These are phyloP conservation scores for Hycleus phaleratus DNA, from an alignment of 1,140 invertebrate species.

Conservation along the genomic window DNA sequence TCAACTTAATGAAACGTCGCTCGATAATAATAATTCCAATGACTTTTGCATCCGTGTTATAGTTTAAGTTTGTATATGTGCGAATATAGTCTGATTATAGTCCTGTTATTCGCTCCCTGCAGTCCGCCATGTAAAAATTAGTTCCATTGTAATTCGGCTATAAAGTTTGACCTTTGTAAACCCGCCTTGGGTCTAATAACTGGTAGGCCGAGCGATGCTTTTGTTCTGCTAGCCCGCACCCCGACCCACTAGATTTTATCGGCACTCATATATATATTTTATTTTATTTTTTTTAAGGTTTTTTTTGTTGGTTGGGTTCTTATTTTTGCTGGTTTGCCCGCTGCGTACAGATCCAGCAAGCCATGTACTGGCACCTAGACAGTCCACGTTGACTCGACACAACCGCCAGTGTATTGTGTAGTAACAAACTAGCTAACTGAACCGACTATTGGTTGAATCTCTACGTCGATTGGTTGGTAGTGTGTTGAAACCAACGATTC, in stretches of 20 bases:
- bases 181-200: conserved; percentile 34
- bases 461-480: conserved; percentile 21
- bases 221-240: conserved; percentile 39
- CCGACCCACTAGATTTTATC: conserved; percentile 41
- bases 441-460: conserved; percentile 19
- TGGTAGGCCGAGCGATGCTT: conserved; percentile 36
- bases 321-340: conserved; percentile 41
- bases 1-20: too few relatives aligned
- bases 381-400: conserved; percentile 37
- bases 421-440: conserved; percentile 29
- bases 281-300: too few relatives aligned
- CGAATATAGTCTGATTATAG: too few relatives aligned
- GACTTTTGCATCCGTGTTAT: too few relatives aligned
- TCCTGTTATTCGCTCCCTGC: too few relatives aligned
- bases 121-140: conserved; percentile 25
- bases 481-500: conserved; percentile 23
- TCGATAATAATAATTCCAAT: too few relatives aligned
- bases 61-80: too few relatives aligned
- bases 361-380: conserved; percentile 39
- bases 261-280: conserved; percentile 34
- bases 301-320: conserved; percentile 39
- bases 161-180: conserved; percentile 34
- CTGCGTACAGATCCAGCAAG: conserved; percentile 40
- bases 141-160: conserved; percentile 34
- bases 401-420: conserved; percentile 26